Evolutionary conservation across 2,888 invertebrate species (phyloP).

Genomic region (Erebia aethiops): DNA sequence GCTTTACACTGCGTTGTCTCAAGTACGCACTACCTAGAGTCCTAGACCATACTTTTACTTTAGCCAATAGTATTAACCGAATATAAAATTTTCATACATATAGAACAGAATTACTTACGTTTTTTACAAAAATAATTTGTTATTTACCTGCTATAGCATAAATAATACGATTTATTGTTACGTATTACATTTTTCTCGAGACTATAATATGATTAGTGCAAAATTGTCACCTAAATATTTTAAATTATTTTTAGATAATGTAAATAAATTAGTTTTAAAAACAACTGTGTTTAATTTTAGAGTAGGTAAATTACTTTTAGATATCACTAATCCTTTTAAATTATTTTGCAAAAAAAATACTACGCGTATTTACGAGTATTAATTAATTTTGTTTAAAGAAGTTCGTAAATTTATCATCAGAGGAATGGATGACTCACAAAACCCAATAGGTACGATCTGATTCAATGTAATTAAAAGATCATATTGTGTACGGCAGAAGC

Average conservation of each 20-base stretch:
- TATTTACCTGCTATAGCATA: no score
- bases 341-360: no score
- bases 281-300: not conserved
- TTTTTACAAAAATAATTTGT: no score
- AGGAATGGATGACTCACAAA: constrained; percentile 18
- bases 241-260: not conserved
- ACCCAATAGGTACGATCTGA: constrained; percentile 16
- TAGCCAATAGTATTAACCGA: no score
- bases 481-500: constrained; percentile 51
- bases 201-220: not conserved
- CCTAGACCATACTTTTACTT: no score
- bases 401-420: not conserved
- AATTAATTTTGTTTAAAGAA: no score
- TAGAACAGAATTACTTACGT: no score
- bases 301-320: not conserved
- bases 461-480: constrained; percentile 31
- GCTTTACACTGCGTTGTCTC: no score
- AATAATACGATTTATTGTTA: no score
- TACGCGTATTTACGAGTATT: no score
- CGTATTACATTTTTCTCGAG: not conserved
- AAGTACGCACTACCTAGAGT: no score
- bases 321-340: not conserved
- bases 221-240: not conserved
- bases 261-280: constrained; percentile 12
- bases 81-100: no score